Conservation (phyloP, 1,140 invertebrate genomes). For the Brachionus manjavacas region DNA sequence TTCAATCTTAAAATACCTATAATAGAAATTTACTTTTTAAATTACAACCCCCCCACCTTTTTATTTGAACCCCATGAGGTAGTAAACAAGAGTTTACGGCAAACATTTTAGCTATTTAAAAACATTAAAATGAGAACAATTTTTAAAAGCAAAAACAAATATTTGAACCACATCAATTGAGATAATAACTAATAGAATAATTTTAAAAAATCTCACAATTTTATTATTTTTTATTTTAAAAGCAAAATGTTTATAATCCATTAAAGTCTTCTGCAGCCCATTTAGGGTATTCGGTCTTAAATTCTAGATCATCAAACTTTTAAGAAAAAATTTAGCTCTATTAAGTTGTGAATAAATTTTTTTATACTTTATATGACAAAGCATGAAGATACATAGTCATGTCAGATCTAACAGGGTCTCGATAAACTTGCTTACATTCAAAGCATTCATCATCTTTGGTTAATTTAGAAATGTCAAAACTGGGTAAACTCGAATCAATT, state of each 20-base stretch:
- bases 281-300: slow-evolving; percentile 14
- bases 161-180: too few species aligned
- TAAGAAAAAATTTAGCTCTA: background rate
- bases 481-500: slow-evolving; percentile 64
- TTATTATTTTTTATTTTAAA: background rate
- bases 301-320: slow-evolving; percentile 35
- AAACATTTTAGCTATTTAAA: too few species aligned
- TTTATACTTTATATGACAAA: slow-evolving; percentile 73
- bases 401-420: slow-evolving; percentile 80
- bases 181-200: too few species aligned
- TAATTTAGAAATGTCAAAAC: slow-evolving; percentile 50
- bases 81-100: too few species aligned
- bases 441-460: slow-evolving; percentile 74
- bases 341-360: too few species aligned
- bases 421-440: slow-evolving; percentile 81
- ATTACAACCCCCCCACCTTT: too few species aligned
- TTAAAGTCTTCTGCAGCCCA: slow-evolving; percentile 20
- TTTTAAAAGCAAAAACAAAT: too few species aligned
- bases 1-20: too few species aligned
- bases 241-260: background rate
- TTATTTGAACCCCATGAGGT: too few species aligned
- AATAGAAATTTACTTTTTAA: too few species aligned
- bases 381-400: slow-evolving; percentile 92
- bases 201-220: background rate
- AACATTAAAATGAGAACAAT: too few species aligned